Evolutionary conservation across 2,888 invertebrate genomes (phyloP).

Genomic region (Yponomeuta malinellus): DNA sequence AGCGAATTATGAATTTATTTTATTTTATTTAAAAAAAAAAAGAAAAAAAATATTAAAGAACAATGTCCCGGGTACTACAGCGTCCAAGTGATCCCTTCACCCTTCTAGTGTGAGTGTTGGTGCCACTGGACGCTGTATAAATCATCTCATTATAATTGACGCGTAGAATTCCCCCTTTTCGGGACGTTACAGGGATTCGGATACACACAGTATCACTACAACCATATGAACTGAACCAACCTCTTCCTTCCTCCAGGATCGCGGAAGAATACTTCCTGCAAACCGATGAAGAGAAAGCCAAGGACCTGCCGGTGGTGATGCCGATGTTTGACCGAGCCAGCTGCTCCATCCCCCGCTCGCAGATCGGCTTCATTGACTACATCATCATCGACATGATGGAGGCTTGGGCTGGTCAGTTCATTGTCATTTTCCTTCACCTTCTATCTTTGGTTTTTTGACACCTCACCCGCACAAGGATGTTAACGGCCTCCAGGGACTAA

Average conservation of each 20-base stretch:
- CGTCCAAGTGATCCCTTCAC: too few species aligned
- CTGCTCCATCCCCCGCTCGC: constrained; percentile 98
- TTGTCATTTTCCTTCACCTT: neutral
- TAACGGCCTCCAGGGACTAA: too few species aligned
- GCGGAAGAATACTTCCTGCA: constrained; percentile 98
- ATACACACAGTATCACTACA: too few species aligned
- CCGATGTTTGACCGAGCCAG: constrained; percentile 96
- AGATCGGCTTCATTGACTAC: constrained; percentile 97
- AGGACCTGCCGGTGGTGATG: constrained; percentile 96
- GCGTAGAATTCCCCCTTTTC: too few species aligned
- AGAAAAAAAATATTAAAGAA: too few species aligned
- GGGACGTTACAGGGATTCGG: neutral
- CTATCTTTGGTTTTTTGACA: neutral
- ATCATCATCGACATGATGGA: constrained; percentile 99
- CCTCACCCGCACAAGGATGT: neutral
- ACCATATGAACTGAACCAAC: neutral
- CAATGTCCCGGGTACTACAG: too few species aligned
- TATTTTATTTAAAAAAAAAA: too few species aligned
- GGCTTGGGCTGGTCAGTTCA: constrained; percentile 90
- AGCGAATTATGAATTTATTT: too few species aligned
- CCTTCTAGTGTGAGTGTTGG: too few species aligned
- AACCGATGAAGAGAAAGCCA: constrained; percentile 96
- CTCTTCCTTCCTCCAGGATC: constrained; percentile 74
- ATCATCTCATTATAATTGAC: too few species aligned
- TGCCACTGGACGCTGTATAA: too few species aligned